Conservation (phyloP, 2,797 vertebrate genomes). For the Microctenopoma steveboyesi region DNA sequence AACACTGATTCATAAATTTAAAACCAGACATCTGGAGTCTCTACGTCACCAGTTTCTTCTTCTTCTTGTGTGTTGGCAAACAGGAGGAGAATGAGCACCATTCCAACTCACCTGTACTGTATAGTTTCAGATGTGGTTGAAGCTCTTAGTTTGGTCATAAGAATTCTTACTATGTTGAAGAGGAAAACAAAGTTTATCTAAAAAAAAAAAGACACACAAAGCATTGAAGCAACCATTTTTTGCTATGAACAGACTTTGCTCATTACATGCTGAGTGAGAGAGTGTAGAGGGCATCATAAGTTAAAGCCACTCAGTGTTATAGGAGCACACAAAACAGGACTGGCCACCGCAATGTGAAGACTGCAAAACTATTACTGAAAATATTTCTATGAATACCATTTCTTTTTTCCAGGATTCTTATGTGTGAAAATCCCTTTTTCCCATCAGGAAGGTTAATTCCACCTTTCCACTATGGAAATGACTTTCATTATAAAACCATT, state of each 20-base stretch:
- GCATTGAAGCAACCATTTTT: slow-evolving; percentile 15
- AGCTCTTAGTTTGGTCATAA: slow-evolving; percentile 96
- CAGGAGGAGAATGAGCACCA: no score
- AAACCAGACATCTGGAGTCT: no score
- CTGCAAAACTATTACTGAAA: slow-evolving; percentile 10
- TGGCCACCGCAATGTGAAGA: neutral
- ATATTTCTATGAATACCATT: slow-evolving; percentile 23
- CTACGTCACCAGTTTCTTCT: neutral
- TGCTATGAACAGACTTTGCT: slow-evolving; percentile 16
- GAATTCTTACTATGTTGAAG: slow-evolving; percentile 97
- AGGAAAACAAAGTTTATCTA: slow-evolving; percentile 98
- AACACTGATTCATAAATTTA: no score
- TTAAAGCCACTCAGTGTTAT: slow-evolving; percentile 16
- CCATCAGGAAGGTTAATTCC: slow-evolving; percentile 29
- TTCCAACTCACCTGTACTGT: slow-evolving; percentile 90
- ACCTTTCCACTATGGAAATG: slow-evolving; percentile 17
- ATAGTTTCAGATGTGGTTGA: slow-evolving; percentile 97
- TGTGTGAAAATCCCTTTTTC: neutral
- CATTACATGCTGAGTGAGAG: slow-evolving; percentile 34
- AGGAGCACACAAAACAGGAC: slow-evolving; percentile 11
- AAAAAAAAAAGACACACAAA: slow-evolving; percentile 30
- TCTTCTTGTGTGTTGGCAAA: neutral
- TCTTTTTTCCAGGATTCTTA: slow-evolving; percentile 10
- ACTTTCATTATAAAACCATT: slow-evolving; percentile 36
- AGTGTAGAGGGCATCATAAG: slow-evolving; percentile 12